phyloP scores from a whole-genome alignment of 2,797 vertebrate genomes.

The Alauda arvensis region DNA sequence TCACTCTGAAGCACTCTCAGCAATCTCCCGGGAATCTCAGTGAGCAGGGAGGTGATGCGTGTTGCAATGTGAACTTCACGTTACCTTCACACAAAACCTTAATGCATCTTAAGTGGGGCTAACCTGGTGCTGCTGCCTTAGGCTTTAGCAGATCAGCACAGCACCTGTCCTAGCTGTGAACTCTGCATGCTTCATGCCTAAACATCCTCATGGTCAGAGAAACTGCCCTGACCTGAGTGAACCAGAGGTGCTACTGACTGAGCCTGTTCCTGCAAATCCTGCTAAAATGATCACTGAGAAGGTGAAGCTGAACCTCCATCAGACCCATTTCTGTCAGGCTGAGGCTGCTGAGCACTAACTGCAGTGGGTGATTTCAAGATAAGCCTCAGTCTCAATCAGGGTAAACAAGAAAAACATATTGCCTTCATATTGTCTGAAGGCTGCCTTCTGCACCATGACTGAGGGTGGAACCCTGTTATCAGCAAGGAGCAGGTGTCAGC shows the following conservation, averaged over 20 bases:
- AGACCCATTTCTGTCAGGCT: not conserved
- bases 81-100: not conserved
- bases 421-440: not conserved
- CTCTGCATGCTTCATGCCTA: not conserved
- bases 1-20: not conserved
- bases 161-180: not conserved
- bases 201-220: not conserved
- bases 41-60: not conserved
- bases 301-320: not conserved
- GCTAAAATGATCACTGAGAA: not conserved
- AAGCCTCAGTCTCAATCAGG: not conserved
- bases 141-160: not conserved
- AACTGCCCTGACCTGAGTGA: not conserved
- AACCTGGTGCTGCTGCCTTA: not conserved
- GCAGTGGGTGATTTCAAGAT: not conserved
- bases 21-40: not conserved
- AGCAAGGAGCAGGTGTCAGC: not conserved
- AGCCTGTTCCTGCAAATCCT: not conserved
- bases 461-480: not conserved
- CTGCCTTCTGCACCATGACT: not conserved
- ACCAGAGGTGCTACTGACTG: not conserved
- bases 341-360: not conserved
- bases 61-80: not conserved
- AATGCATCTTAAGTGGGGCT: not conserved
- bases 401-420: not conserved